These are phyloP conservation scores for Penaeus japonicus DNA, from an alignment of 1,140 invertebrate genomes.

Conservation along the genomic window DNA sequence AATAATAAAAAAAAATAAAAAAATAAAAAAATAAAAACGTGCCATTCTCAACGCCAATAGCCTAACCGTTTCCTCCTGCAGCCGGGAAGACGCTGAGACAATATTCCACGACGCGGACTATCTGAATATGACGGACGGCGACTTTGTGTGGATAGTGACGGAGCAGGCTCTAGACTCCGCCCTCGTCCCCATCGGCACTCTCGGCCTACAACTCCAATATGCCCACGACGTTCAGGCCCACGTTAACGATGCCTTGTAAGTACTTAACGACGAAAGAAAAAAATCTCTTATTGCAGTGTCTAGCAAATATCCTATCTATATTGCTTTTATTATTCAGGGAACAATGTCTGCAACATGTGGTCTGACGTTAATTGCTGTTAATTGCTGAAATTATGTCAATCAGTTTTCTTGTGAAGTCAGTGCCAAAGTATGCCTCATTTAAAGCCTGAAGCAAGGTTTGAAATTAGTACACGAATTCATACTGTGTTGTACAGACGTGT, in stretches of 20 bases:
- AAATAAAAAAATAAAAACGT: not conserved
- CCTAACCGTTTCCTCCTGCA: conserved; percentile 63
- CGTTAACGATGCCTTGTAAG: conserved; percentile 85
- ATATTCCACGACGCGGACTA: conserved; percentile 87
- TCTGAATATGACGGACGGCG: conserved; percentile 87
- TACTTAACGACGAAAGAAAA: conserved; percentile 44
- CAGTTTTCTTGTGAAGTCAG: too few species aligned
- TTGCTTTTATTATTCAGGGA: too few species aligned
- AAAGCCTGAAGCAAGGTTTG: too few species aligned
- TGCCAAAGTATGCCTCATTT: too few species aligned
- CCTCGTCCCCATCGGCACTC: conserved; percentile 84
- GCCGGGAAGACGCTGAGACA: conserved; percentile 85
- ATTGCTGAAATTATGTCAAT: too few species aligned
- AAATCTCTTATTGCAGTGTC: not conserved
- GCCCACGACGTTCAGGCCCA: conserved; percentile 86
- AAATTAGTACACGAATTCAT: too few species aligned
- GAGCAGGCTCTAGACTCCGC: conserved; percentile 88
- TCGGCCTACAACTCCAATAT: conserved; percentile 87
- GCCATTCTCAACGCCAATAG: not conserved
- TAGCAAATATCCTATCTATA: too few species aligned
- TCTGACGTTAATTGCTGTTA: too few species aligned
- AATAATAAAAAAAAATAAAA: not conserved
- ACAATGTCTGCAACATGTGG: too few species aligned
- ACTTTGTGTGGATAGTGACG: conserved; percentile 95
- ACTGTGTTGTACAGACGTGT: conserved; percentile 72